phyloP scores from a whole-genome alignment of 1,140 invertebrate species.

The Octopus sinensis region DNA sequence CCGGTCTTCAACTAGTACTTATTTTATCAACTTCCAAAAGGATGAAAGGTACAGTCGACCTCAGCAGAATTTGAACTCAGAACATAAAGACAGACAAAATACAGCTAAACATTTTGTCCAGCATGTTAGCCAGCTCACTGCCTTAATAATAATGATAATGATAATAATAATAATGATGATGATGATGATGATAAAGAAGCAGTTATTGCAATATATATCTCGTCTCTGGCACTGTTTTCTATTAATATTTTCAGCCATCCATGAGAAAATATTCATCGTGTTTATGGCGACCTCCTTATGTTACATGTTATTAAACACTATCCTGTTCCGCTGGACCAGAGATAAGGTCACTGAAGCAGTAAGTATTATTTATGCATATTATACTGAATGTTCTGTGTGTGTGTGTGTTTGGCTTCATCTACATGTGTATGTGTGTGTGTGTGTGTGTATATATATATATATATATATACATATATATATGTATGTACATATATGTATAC shows the following conservation, averaged over 20 bases:
- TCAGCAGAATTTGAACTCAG: too few relatives aligned
- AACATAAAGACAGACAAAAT: too few relatives aligned
- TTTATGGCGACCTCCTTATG: constrained; percentile 84
- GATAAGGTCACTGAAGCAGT: constrained; percentile 30
- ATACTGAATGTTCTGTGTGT: neutral
- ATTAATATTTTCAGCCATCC: constrained; percentile 70
- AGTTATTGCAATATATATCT: too few relatives aligned
- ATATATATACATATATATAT: neutral
- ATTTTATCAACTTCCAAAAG: too few relatives aligned
- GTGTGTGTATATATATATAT: neutral
- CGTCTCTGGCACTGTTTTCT: neutral
- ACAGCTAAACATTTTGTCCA: too few relatives aligned
- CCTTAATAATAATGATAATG: too few relatives aligned
- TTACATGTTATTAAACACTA: constrained; percentile 70
- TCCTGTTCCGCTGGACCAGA: constrained; percentile 46
- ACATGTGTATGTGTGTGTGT: neutral
- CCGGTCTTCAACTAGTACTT: too few relatives aligned
- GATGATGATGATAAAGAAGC: too few relatives aligned
- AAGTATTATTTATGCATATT: constrained; percentile 23
- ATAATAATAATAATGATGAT: too few relatives aligned
- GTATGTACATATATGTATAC: neutral
- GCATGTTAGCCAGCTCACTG: too few relatives aligned
- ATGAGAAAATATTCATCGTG: constrained; percentile 87
- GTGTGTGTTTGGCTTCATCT: neutral
- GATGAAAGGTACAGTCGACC: too few relatives aligned